phyloP scores from a whole-genome alignment of 2,888 invertebrate genomes.

The Pachycephus smyrnensis region DNA sequence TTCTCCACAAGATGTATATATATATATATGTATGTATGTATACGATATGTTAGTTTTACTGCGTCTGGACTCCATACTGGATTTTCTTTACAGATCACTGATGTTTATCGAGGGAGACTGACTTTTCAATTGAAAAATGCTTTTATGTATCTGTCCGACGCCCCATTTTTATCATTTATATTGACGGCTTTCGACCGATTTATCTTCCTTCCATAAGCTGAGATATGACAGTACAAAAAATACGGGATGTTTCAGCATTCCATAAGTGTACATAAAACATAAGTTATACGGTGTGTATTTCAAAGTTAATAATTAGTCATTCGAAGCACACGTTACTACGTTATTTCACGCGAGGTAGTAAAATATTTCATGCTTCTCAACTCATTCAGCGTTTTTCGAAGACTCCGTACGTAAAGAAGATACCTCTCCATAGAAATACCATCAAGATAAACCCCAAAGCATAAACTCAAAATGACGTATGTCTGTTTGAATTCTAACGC shows the following conservation, averaged over 20 bases:
- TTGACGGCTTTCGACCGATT: neutral
- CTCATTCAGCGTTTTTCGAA: neutral
- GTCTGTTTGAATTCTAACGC: neutral
- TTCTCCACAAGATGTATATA: neutral
- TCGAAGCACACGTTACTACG: neutral
- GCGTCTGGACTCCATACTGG: neutral
- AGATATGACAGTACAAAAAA: neutral
- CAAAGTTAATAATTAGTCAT: neutral
- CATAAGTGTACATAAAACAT: neutral
- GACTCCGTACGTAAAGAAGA: neutral
- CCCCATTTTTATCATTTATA: conserved; percentile 15
- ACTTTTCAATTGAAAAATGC: neutral
- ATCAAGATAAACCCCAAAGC: neutral
- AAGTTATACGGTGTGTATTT: neutral
- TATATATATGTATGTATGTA: too few relatives aligned
- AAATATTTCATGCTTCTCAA: neutral
- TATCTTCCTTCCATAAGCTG: neutral
- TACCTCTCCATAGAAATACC: neutral
- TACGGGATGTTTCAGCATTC: neutral
- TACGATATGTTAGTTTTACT: neutral
- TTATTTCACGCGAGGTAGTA: neutral
- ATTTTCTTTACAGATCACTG: neutral
- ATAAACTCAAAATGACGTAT: neutral
- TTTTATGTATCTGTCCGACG: conserved; percentile 9
- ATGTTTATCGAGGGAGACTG: neutral